phyloP scores from a whole-genome alignment of 2,113 vertebrate genomes.

The Acrocephalus kingi region DNA sequence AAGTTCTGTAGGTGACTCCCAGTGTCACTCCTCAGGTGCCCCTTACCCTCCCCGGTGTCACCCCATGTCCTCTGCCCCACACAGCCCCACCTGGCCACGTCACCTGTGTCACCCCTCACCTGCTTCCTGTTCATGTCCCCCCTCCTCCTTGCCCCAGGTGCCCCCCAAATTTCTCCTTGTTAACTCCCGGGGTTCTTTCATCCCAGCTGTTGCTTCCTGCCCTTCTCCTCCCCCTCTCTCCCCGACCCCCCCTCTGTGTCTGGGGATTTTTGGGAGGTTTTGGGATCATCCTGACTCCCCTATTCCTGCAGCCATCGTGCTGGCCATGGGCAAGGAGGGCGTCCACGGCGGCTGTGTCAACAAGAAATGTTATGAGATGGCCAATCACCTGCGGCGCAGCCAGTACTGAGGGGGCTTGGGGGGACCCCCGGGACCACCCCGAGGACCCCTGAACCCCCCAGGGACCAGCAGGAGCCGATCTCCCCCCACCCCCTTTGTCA shows the following conservation, averaged over 20 bases:
- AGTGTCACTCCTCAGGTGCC: background rate
- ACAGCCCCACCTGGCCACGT: background rate
- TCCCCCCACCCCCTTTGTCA: background rate
- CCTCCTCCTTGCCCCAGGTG: too few species aligned
- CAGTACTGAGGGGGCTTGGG: background rate
- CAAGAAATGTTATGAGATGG: slow-evolving; percentile 2
- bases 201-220: background rate
- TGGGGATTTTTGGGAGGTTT: background rate
- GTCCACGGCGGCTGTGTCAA: background rate
- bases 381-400: slow-evolving; percentile 17
- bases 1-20: background rate
- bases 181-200: background rate
- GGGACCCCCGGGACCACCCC: background rate
- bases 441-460: background rate
- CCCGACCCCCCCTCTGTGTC: background rate
- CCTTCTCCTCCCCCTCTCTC: too few species aligned
- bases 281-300: background rate
- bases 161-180: background rate
- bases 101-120: background rate
- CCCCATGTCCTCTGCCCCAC: background rate
- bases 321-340: slow-evolving; percentile 15
- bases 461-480: background rate
- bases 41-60: too few species aligned
- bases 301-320: background rate
- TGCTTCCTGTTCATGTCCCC: background rate